Evolutionary conservation across 35 echinoderm and acorn worm genomes (phyloP).

Genomic region (Lytechinus pictus): DNA sequence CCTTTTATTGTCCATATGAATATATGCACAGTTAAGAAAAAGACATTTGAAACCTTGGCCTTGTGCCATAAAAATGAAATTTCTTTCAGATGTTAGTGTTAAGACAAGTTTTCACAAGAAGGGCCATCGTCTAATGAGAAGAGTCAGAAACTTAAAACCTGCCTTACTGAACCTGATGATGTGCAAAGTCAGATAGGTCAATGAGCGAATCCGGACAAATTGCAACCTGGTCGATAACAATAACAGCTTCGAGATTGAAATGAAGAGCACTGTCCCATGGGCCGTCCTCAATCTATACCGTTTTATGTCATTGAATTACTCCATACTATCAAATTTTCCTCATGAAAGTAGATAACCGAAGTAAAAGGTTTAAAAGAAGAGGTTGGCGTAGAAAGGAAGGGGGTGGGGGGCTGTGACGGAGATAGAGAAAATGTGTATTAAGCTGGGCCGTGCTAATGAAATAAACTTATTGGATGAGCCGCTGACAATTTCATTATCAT

Average conservation of each 20-base stretch:
- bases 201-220: neutral
- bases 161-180: neutral
- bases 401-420: neutral
- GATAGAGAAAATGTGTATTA: neutral
- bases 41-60: neutral
- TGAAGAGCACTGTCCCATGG: neutral
- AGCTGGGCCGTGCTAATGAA: constrained; percentile 36
- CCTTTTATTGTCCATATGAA: too few species aligned
- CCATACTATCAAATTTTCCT: constrained; percentile 27
- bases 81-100: neutral
- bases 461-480: constrained; percentile 53
- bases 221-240: constrained; percentile 29
- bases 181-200: neutral
- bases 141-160: neutral
- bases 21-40: too few species aligned
- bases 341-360: constrained; percentile 8
- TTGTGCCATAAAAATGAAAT: neutral
- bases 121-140: neutral
- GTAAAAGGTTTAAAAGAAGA: constrained; percentile 12
- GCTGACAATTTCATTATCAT: constrained; percentile 49
- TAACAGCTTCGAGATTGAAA: neutral
- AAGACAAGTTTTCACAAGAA: neutral
- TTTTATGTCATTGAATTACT: constrained; percentile 47
- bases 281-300: constrained; percentile 28
- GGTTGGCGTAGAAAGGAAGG: neutral